These are phyloP conservation scores for Acipenser oxyrinchus DNA, from an alignment of 2,797 vertebrate genomes.

Conservation along the genomic window DNA sequence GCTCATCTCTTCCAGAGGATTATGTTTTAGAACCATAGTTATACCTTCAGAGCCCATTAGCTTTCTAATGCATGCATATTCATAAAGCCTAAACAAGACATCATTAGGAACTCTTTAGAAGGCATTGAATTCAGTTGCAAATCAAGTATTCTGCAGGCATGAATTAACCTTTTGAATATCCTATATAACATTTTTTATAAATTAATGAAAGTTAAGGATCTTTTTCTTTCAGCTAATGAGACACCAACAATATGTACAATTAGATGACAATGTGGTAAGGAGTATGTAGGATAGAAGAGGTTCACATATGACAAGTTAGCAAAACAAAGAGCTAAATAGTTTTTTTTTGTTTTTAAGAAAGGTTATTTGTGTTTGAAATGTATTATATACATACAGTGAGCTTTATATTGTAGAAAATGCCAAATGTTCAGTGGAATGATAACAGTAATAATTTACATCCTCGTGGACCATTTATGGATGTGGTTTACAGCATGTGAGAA, in stretches of 20 bases:
- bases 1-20: neutral
- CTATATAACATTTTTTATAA: neutral
- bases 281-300: too few species aligned
- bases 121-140: neutral
- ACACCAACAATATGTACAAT: neutral
- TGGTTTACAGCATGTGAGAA: too few species aligned
- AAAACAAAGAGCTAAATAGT: too few species aligned
- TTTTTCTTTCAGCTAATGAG: neutral
- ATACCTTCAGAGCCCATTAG: neutral
- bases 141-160: neutral
- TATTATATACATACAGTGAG: too few species aligned
- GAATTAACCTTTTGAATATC: neutral
- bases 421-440: too few species aligned
- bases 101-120: neutral
- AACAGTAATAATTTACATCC: too few species aligned
- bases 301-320: too few species aligned
- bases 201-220: conserved; percentile 1
- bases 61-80: neutral
- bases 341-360: too few species aligned
- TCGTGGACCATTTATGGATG: too few species aligned
- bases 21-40: neutral
- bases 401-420: too few species aligned
- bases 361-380: too few species aligned
- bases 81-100: neutral
- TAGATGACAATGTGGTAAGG: too few species aligned